Evolutionary conservation across 2,888 invertebrate genomes (phyloP), one percentile per base, ranked within the genome.

Genomic region (Plagiodera versicolora): DNA sequence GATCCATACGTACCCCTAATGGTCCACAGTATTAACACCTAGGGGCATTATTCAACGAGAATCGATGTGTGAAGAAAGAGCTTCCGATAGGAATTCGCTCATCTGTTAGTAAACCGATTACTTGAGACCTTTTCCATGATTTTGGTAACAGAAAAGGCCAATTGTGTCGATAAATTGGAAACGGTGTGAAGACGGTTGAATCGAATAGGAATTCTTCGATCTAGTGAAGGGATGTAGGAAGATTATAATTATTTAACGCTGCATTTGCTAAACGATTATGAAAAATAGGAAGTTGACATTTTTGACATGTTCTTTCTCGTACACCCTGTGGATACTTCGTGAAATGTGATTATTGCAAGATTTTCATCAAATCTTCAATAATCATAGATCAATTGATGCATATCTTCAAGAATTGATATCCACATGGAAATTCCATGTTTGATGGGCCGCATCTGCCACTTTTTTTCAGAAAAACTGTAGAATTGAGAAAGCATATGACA

Each of bases 51-150:
- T 70, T 68, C 68, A 69, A 69, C 67, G 65, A 61, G 67, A 65
- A 70, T 72, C 72, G 71, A 74, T 74, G 72, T 69, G 70, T 68
- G 72, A 58, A 67, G 70, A 72, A 70, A 70, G 70, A 72, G 73
- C 74, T 74, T 74, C 75, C 74, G 74, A 75, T 73, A 72, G 65
- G 68, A 63, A 68, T 66, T 71, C 74, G 70, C 67, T 75, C 70
- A 68, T 66, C 72, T 72, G 75, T 74, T 74, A 77, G 72, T 77
- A 76, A 77, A 71, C 75, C 77, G 77, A 77, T 77, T 77, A 74
- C 70, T 71, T 64, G 67, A 67, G 66, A 67, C 71, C 61, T 58
- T 68, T 72, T 71, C 68, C 70, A 68, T 64, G 65, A 68, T 70
- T 71, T 62, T 67, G 64, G 64, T 55, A 58, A 56, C 50, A 50